Evolutionary conservation across 1,140 invertebrate species (phyloP).

Genomic region (Ganaspis sp.): DNA sequence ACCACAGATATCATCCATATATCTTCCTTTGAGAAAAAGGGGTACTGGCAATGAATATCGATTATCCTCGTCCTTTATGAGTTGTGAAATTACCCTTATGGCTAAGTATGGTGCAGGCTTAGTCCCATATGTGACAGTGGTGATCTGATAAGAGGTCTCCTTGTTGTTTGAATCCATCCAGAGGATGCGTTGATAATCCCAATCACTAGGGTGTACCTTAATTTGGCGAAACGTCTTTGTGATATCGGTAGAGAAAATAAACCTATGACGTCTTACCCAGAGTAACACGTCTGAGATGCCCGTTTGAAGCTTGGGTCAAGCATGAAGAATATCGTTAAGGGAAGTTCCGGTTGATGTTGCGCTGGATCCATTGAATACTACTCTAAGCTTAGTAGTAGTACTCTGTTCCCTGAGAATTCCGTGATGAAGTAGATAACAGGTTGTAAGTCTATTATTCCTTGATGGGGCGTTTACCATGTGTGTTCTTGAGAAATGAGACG

Average conservation of each 20-base stretch:
- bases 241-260: constrained; percentile 33
- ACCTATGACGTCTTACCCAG: background rate
- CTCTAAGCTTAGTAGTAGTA: no score
- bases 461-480: background rate
- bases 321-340: background rate
- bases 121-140: constrained; percentile 37
- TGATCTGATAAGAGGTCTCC: background rate
- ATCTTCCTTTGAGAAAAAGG: constrained; percentile 5
- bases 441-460: no score
- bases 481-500: background rate
- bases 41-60: background rate
- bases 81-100: constrained; percentile 27
- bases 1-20: background rate
- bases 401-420: background rate
- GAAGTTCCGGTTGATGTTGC: background rate
- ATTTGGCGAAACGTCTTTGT: constrained; percentile 35
- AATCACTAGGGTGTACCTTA: background rate
- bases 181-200: constrained; percentile 25
- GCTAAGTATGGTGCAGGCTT: constrained; percentile 30
- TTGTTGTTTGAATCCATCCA: background rate
- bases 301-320: background rate
- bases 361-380: background rate
- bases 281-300: background rate
- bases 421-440: background rate
- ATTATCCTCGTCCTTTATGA: constrained; percentile 1